These are phyloP conservation scores for Arrhopalites spinosus DNA, from an alignment of 2,888 invertebrate genomes.

Conservation along the genomic window DNA sequence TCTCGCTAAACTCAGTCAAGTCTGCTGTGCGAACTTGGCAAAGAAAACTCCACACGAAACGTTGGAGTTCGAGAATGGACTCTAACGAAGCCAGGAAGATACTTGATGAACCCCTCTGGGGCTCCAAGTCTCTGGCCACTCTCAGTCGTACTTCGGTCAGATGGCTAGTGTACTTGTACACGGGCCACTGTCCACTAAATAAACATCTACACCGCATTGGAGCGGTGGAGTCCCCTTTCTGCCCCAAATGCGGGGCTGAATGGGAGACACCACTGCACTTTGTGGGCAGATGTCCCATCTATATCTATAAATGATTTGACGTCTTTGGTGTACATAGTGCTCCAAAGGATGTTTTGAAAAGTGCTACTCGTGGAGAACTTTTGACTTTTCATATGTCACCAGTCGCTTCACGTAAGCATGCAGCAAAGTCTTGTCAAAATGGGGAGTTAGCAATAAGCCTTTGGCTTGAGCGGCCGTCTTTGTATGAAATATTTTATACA, in stretches of 20 bases:
- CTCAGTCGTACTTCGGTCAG: neutral
- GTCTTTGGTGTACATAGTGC: neutral
- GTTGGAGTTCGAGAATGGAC: too few species aligned
- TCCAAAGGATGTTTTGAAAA: neutral
- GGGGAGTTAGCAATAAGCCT: too few species aligned
- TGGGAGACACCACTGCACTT: neutral
- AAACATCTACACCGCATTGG: neutral
- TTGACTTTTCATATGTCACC: too few species aligned
- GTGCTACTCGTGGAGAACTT: neutral
- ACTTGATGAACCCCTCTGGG: too few species aligned
- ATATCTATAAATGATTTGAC: neutral
- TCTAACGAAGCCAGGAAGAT: too few species aligned
- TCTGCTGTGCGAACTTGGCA: too few species aligned
- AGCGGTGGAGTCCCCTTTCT: neutral
- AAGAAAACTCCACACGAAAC: too few species aligned
- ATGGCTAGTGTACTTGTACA: neutral
- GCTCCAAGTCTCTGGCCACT: neutral
- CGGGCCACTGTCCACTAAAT: neutral
- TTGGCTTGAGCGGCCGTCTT: too few species aligned
- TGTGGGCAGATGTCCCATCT: neutral
- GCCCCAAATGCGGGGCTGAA: neutral
- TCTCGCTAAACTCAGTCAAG: too few species aligned
- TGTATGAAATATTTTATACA: too few species aligned
- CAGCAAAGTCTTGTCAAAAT: too few species aligned
- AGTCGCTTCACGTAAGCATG: too few species aligned